Evolutionary conservation across 2,113 vertebrate genomes (phyloP).

Genomic region (Epinephelus lanceolatus): DNA sequence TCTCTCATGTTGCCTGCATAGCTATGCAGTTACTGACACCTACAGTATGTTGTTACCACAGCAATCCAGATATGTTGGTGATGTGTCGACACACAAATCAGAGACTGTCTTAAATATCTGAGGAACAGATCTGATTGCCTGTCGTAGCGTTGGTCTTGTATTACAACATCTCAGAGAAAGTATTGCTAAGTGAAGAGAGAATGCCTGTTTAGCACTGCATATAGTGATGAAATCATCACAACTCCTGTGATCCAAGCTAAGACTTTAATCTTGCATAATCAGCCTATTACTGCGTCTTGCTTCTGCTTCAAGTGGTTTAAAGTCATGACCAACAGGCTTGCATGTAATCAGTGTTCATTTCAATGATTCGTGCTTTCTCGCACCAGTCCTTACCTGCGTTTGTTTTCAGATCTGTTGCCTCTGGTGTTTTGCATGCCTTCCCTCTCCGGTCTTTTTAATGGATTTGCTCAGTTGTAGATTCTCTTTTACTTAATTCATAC

Average conservation of each 20-base stretch:
- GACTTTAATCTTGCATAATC: conserved; percentile 17
- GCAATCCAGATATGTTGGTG: too few species aligned
- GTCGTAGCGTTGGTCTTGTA: background rate
- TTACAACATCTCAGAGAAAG: background rate
- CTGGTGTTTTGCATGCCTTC: background rate
- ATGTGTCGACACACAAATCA: too few species aligned
- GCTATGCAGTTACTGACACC: too few species aligned
- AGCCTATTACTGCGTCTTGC: conserved; percentile 15
- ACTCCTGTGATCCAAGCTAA: conserved; percentile 3
- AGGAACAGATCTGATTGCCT: too few species aligned
- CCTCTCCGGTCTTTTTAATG: background rate
- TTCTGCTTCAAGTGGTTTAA: conserved; percentile 18
- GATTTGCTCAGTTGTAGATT: background rate
- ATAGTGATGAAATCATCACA: conserved; percentile 11
- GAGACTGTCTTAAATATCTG: too few species aligned
- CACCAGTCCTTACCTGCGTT: background rate
- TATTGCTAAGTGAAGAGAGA: background rate
- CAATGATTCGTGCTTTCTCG: background rate
- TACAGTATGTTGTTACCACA: too few species aligned
- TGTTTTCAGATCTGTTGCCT: conserved; percentile 13
- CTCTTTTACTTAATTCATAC: conserved; percentile 23
- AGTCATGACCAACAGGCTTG: conserved; percentile 10
- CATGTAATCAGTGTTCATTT: conserved; percentile 12
- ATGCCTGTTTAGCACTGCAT: background rate
- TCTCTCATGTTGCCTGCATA: too few species aligned